Evolutionary conservation across 2,888 invertebrate genomes (phyloP), one percentile per base, ranked within the genome.

Genomic region (Ormyrus rosae): DNA sequence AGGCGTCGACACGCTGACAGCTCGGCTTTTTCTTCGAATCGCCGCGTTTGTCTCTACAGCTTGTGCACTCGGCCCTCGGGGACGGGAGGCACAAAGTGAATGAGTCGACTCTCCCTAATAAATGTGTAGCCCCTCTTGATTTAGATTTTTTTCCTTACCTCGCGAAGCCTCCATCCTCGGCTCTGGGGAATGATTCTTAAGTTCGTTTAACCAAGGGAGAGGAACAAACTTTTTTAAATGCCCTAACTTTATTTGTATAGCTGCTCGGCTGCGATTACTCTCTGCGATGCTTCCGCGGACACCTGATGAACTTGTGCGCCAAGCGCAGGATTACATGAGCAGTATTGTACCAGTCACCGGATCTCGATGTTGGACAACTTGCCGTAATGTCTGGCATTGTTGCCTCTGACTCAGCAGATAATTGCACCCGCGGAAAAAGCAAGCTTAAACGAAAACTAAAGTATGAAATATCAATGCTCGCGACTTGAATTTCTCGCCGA

Each of bases 1-100:
- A 90, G 89, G 88, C 89, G 90, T 88, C 88, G 89, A 87, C 89
- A 51, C 48, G 10, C 13, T 6, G 10, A 46, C 13, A 64, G 13
- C 45, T 55, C 48, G 48, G 6, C 8, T 50, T 53, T 13, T 56
- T 46, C n/a, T 13, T 56, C 58, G 6, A n/a, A 10, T 55, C 48
- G 8, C 34, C 53, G 6, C 72, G 56, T 13, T 46, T 46, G 46
- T 13, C 9, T 11, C 70, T 19, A 56, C 63, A n/a, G n/a, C 11
- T 61, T 8, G 53, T 53, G 11, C 56, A 5, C 46, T 19, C 56
- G 48, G 50, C 2, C 67, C 73, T 50, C 79, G 69, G 34, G 34
- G 46, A 56, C 51, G 79, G 79, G 73, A 74, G 65, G 10, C 19
- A n/a, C 86, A 86, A 87, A 88, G 87, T 86, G 88, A 87, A 87